phyloP scores from a whole-genome alignment of 2,888 invertebrate genomes.

The Galerucella pusilla region DNA sequence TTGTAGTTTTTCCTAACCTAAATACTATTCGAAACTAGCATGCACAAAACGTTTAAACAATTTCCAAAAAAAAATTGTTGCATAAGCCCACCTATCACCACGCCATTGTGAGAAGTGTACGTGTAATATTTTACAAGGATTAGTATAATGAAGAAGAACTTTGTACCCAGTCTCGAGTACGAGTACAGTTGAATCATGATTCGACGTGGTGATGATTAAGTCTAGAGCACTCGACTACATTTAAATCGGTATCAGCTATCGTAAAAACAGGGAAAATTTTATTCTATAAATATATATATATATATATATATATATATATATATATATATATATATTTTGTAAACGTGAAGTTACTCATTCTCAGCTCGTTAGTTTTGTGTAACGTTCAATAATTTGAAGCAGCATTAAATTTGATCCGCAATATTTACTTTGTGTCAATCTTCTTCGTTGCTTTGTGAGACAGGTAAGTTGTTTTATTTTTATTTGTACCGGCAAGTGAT shows the following conservation, averaged over 20 bases:
- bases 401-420: background rate
- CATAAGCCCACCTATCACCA: background rate
- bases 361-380: conserved; percentile 3
- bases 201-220: conserved; percentile 15
- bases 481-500: too few species aligned
- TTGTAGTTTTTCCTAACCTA: too few species aligned
- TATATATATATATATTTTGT: conserved; percentile 29
- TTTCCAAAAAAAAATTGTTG: background rate
- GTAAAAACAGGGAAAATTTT: conserved; percentile 8
- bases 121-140: conserved; percentile 9
- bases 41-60: too few species aligned
- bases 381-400: background rate
- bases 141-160: conserved; percentile 14
- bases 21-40: too few species aligned
- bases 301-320: conserved; percentile 35
- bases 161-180: conserved; percentile 26
- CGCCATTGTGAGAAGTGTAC: background rate
- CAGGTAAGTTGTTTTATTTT: too few species aligned
- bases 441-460: too few species aligned
- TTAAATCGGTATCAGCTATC: conserved; percentile 20
- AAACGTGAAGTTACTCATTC: conserved; percentile 8
- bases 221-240: conserved; percentile 28
- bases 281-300: conserved; percentile 34
- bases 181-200: conserved; percentile 34
- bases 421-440: background rate